Base-by-base conservation (phyloP, 2,797 vertebrate genomes). In the Perodicticus potto region DNA sequence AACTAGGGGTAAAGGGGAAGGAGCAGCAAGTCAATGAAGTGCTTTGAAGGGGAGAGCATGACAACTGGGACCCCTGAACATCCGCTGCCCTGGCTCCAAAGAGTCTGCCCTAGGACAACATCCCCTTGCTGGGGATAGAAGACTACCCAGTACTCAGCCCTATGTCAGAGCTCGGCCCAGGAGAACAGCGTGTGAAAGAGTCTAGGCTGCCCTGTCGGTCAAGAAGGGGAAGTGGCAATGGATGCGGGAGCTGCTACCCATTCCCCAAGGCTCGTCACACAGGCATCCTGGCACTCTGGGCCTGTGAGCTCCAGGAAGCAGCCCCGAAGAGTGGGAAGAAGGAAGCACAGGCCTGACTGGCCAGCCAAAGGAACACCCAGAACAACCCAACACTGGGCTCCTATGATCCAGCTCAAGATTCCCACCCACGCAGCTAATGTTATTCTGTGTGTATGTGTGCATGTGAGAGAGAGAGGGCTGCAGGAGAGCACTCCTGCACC, bases 361-460 rank as follows among this genome's bases (percentile, higher is more conserved):
- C 23, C 29, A 88, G 70, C 70, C 29, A 29, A 53, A 65, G 67
- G 69, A 32, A 67, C n/a, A 45, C 78, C 40, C 61, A 72, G 53
- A 92, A 89, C 55, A 65, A 59, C 40, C 20, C 17, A 40, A 23
- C 12, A 16, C 57, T 25, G 14, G 86, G 67, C 45, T 72, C 49
- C 67, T 53, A 3, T 1, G 67, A 40, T 95, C 61, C 59, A 84
- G 90, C 89, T 88, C n/a, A 63, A 81, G 88, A 53, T 86, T 61
- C 81, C 73, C 85, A 70, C 49, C 77, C 96, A 86, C 91, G 89
- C 74, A 92, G 95, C 86, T 95, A 84, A 76, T 1, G 3, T 86
- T 40, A 81, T 3, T 1, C 0, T 67, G 29, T 70, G 27, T 69
- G n/a, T 16, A 3, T 69, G 19, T 13, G 74, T 40, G 10, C 17